phyloP scores from a whole-genome alignment of 2,113 vertebrate species.

The Colius striatus region DNA sequence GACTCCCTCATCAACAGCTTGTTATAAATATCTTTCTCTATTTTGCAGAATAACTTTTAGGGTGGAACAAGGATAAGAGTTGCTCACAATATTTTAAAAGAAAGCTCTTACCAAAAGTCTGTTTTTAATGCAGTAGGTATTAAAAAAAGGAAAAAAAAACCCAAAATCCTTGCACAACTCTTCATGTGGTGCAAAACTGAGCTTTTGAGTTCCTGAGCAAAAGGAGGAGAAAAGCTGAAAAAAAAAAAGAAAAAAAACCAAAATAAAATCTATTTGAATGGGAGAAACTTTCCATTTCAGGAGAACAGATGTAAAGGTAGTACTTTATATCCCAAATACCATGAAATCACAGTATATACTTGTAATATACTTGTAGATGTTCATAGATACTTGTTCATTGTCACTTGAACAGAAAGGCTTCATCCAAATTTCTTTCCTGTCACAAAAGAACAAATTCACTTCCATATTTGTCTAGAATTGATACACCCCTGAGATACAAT shows the following conservation, averaged over 20 bases:
- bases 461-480: neutral
- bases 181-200: neutral
- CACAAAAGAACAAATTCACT: neutral
- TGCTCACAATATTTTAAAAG: neutral
- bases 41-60: neutral
- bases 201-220: neutral
- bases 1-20: neutral
- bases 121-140: neutral
- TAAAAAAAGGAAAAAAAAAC: neutral
- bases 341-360: neutral
- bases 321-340: neutral
- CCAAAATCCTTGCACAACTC: neutral
- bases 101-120: neutral
- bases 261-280: too few relatives aligned
- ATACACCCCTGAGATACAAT: neutral
- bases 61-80: neutral
- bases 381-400: neutral
- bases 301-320: too few relatives aligned
- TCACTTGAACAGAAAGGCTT: neutral
- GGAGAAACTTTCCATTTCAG: neutral
- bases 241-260: neutral
- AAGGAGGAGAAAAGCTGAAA: neutral
- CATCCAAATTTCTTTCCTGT: neutral
- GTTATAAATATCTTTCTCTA: neutral
- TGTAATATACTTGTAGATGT: too few relatives aligned